Evolutionary conservation across 2,113 vertebrate species (phyloP), one percentile per base, ranked within the genome.

Genomic region (Mastomys coucha): DNA sequence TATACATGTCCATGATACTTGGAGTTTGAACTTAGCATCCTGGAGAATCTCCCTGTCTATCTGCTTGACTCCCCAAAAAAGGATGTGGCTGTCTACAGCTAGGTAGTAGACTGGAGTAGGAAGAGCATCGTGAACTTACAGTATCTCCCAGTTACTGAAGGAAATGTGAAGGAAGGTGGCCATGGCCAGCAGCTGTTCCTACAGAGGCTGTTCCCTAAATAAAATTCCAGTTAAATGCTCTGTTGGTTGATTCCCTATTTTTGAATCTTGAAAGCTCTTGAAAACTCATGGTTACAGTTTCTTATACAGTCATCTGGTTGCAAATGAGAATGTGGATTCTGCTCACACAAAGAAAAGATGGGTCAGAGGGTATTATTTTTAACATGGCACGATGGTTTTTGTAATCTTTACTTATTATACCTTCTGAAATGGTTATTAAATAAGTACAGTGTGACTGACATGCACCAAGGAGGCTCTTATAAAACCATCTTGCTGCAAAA

Each of bases 281-380:
- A 78, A 94, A 95, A 96, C 42, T 88, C 45, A 39, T 0, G 31
- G 53, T 78, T 13, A 16, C 75, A 49, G 42, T 88, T 90, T 78
- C 78, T 60, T 60, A 95, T 65, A 93, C 60, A 91, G 72, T 84
- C 6, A 16, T 88, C 70, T 73, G 53, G 0, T 45, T 90, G 88
- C 72, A 94, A 91, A 93, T 88, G 82, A 96, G 84, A 72, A 89
- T 84, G 39, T 45, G 73, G 70, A 67, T 94, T 91, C 58, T 93
- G 5, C 73, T 88, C n/a, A 67, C 45, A 82, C 91, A 93, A 56
- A 96, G 49, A 93, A 69, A n/a, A 56, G 58, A 56, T 91, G 95
- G 84, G 65, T 65, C 69, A 80, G 84, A 63, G 88, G 85, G 42
- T 51, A 87, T 95, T 69, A 91, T 94, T 96, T 94, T 82, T 88